phyloP scores from a whole-genome alignment of 2,113 vertebrate genomes.

The Malurus cyaneus region DNA sequence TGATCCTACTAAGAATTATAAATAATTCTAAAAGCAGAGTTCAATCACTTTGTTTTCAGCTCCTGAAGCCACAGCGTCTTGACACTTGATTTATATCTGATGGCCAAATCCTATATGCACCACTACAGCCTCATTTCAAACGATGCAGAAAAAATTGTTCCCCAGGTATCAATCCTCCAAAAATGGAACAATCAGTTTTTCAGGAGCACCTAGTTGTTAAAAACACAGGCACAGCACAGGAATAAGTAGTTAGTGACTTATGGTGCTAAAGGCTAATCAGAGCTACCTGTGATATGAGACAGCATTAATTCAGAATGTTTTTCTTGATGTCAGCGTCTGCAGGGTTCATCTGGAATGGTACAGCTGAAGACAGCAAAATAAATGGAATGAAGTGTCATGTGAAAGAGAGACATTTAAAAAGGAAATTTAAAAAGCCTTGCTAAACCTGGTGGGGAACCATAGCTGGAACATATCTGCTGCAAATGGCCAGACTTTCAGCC shows the following conservation, averaged over 20 bases:
- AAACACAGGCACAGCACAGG: not conserved
- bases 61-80: not conserved
- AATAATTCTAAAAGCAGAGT: not conserved
- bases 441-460: not conserved
- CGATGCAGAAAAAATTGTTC: not conserved
- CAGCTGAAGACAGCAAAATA: not conserved
- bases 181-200: not conserved
- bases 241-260: not conserved
- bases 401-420: not conserved
- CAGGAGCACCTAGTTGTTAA: not conserved
- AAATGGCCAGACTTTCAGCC: not conserved
- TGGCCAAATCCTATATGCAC: not conserved
- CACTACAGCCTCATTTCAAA: not conserved
- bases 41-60: not conserved
- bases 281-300: not conserved
- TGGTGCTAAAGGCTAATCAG: not conserved
- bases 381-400: not conserved
- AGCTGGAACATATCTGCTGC: not conserved
- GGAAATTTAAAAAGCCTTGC: not conserved
- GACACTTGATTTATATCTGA: not conserved
- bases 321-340: not conserved
- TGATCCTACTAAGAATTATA: not conserved
- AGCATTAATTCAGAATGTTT: not conserved
- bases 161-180: not conserved
- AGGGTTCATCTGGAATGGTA: not conserved